Percentiles rank a stretch among this genome's conserved stretches.
Evolutionary conservation across 1,140 invertebrate genomes (phyloP).

Genomic region (Drosophila insularis): DNA sequence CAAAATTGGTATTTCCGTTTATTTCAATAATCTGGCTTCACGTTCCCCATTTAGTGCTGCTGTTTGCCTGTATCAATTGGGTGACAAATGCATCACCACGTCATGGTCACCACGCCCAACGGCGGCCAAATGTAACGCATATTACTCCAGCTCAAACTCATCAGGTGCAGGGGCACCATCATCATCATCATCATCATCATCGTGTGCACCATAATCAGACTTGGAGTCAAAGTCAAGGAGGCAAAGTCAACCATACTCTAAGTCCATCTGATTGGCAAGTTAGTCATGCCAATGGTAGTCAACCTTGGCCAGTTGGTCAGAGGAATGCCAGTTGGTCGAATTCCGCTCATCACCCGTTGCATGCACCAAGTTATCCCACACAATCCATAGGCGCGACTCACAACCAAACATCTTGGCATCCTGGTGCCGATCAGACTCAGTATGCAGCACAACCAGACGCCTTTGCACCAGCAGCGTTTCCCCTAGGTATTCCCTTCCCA

Average conservation of each 20-base stretch:
- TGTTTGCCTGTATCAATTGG: slow-evolving; percentile 31
- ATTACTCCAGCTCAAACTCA: slow-evolving; percentile 34
- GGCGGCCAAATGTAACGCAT: slow-evolving; percentile 31
- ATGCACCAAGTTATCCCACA: neutral
- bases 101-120: neutral
- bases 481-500: neutral
- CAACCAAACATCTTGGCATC: neutral
- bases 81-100: slow-evolving; percentile 12
- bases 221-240: neutral
- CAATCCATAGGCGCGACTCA: neutral
- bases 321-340: neutral
- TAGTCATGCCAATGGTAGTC: neutral
- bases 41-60: slow-evolving; percentile 32
- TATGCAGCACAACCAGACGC: neutral
- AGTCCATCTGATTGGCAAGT: neutral
- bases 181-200: neutral
- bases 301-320: neutral
- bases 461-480: neutral
- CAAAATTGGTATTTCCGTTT: neutral
- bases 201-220: slow-evolving; percentile 12
- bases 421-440: neutral
- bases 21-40: neutral
- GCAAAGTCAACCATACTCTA: slow-evolving; percentile 5
- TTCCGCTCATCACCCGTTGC: too few species aligned
- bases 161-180: slow-evolving; percentile 4